phyloP scores from a whole-genome alignment of 2,797 vertebrate genomes.

The Syndactyla subalaris region DNA sequence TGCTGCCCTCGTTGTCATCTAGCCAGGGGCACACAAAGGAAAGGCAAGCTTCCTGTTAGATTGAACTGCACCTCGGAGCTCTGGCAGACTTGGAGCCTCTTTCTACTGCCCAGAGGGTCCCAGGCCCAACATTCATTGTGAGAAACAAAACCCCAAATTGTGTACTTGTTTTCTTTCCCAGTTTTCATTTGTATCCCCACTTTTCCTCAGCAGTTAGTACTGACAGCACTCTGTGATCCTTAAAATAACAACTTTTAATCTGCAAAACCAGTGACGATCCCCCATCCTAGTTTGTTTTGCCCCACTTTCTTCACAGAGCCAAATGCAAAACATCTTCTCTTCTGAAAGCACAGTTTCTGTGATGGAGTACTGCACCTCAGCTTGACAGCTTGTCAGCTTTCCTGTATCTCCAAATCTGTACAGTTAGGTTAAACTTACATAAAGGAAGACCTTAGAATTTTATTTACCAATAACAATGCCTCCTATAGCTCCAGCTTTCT shows the following conservation, averaged over 20 bases:
- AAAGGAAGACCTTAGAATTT: neutral
- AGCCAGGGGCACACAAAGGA: neutral
- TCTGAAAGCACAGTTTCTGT: neutral
- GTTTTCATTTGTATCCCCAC: neutral
- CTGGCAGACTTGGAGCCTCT: neutral
- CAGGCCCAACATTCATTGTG: neutral
- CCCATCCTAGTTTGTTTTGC: neutral
- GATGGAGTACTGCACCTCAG: neutral
- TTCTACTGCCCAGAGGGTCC: neutral
- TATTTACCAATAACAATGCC: constrained; percentile 95
- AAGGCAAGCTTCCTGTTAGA: neutral
- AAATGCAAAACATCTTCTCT: neutral
- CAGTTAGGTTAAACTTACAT: neutral
- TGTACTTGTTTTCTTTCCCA: neutral
- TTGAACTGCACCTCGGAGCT: neutral
- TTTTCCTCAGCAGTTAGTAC: neutral
- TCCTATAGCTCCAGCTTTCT: constrained; percentile 94
- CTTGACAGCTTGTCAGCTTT: neutral
- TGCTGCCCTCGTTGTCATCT: constrained; percentile 99
- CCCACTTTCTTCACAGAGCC: neutral
- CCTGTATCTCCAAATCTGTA: neutral
- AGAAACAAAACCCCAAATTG: neutral
- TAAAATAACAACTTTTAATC: neutral
- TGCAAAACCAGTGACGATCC: neutral
- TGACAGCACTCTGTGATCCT: neutral